A percentile compares a stretch with the other conserved stretches of the same genome.
Evolutionary conservation across 2,888 invertebrate species (phyloP).

Genomic region (Ormyrus labotus): DNA sequence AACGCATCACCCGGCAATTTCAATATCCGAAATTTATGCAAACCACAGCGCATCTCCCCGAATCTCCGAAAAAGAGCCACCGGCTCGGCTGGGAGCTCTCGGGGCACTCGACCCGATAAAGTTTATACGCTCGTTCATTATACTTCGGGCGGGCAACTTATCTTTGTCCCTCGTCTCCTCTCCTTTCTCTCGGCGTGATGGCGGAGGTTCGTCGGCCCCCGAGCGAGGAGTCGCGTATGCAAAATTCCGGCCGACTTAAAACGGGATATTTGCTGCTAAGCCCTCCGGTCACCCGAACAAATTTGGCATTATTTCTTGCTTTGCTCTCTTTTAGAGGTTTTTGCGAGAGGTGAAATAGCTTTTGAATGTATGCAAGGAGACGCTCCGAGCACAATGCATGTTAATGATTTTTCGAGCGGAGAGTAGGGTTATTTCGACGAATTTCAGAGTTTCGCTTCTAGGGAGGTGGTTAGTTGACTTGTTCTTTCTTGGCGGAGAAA

Average conservation of each 20-base stretch:
- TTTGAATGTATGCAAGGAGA: neutral
- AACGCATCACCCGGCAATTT: neutral
- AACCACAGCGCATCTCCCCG: neutral
- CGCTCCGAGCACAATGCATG: slow-evolving; percentile 18
- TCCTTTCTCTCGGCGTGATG: too few relatives aligned
- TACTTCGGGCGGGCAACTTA: slow-evolving; percentile 17
- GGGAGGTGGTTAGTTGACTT: too few relatives aligned
- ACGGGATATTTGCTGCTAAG: slow-evolving; percentile 71
- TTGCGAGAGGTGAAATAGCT: slow-evolving; percentile 4
- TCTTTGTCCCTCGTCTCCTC: neutral
- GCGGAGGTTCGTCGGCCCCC: too few relatives aligned
- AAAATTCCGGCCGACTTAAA: slow-evolving; percentile 68
- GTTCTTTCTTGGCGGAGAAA: too few relatives aligned
- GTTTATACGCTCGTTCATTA: slow-evolving; percentile 49
- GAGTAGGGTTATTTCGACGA: slow-evolving; percentile 12
- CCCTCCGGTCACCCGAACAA: slow-evolving; percentile 19
- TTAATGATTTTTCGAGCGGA: slow-evolving; percentile 10
- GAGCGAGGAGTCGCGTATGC: slow-evolving; percentile 59
- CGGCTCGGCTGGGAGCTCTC: slow-evolving; percentile 19
- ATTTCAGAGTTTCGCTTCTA: neutral
- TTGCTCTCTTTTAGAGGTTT: slow-evolving; percentile 4
- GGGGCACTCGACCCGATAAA: slow-evolving; percentile 21
- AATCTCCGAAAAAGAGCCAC: slow-evolving; percentile 15
- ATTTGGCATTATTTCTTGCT: slow-evolving; percentile 7
- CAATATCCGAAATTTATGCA: slow-evolving; percentile 18